Conservation (phyloP, 2,888 invertebrate species). For the Caenorhabditis macrosperma region DNA sequence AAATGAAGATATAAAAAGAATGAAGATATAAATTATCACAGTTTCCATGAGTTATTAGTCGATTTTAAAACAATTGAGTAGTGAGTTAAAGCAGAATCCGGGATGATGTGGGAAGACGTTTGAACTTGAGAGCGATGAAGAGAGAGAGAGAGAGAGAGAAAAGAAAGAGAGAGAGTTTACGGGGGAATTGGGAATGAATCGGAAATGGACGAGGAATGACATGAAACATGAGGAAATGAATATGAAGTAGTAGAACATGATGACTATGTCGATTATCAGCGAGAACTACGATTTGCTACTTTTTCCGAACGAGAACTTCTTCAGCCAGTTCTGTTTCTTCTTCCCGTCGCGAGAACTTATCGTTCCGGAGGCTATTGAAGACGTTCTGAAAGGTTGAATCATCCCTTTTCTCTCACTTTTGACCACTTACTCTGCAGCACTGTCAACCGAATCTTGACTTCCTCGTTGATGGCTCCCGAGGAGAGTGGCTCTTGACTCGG, state of each 20-base stretch:
- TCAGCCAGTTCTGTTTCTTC: slow-evolving; percentile 53
- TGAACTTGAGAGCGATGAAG: slow-evolving; percentile 19
- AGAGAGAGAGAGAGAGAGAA: background rate
- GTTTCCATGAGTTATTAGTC: slow-evolving; percentile 1
- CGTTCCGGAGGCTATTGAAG: slow-evolving; percentile 48
- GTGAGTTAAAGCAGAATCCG: slow-evolving; percentile 38
- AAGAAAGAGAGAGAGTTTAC: background rate
- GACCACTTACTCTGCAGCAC: slow-evolving; percentile 35
- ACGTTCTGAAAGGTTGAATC: slow-evolving; percentile 30
- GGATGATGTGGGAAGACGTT: slow-evolving; percentile 1
- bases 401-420: background rate
- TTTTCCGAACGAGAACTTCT: slow-evolving; percentile 55
- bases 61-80: too few species aligned
- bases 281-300: slow-evolving; percentile 40
- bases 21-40: slow-evolving; percentile 9
- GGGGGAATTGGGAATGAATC: background rate
- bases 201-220: slow-evolving; percentile 15
- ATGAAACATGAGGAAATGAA: background rate
- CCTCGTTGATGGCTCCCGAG: slow-evolving; percentile 14
- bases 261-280: background rate
- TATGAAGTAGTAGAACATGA: background rate
- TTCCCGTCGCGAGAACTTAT: slow-evolving; percentile 38
- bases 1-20: background rate
- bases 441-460: slow-evolving; percentile 55
- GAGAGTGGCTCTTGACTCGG: slow-evolving; percentile 39